Percentiles rank a stretch among this genome's conserved stretches.
phyloP scores from a whole-genome alignment of 2,888 invertebrate genomes.

The Seira musarum region DNA sequence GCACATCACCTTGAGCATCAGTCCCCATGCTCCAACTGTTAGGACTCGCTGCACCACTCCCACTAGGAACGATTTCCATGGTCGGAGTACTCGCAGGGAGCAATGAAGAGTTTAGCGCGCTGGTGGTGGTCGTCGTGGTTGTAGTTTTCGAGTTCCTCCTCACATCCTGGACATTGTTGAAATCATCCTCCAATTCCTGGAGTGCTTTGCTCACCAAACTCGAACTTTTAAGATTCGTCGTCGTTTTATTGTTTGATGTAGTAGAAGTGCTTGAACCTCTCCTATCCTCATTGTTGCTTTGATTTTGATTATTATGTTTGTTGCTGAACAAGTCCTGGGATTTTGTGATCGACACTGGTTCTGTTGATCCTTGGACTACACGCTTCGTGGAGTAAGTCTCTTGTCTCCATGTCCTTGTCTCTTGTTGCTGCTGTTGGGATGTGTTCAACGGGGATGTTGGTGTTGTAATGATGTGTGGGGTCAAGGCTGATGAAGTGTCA shows the following conservation, averaged over 20 bases:
- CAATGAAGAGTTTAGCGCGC: background rate
- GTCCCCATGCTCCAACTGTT: background rate
- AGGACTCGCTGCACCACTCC: background rate
- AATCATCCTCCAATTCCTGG: slow-evolving; percentile 25
- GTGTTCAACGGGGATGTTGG: background rate
- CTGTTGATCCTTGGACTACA: background rate
- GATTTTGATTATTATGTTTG: background rate
- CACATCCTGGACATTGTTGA: slow-evolving; percentile 1
- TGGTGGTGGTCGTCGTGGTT: background rate
- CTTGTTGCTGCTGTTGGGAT: slow-evolving; percentile 12
- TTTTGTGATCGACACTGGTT: slow-evolving; percentile 15
- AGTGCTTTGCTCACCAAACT: slow-evolving; percentile 34
- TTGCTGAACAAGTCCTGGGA: slow-evolving; percentile 40
- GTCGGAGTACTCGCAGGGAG: slow-evolving; percentile 2
- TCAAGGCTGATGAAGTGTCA: background rate
- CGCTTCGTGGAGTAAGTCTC: slow-evolving; percentile 24
- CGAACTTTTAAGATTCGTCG: background rate
- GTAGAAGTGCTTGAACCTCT: background rate
- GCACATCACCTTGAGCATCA: slow-evolving; percentile 16
- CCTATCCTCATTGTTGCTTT: slow-evolving; percentile 20
- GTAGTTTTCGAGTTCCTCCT: slow-evolving; percentile 22
- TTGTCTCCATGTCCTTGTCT: slow-evolving; percentile 11
- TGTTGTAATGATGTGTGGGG: background rate
- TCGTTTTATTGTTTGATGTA: slow-evolving; percentile 4
- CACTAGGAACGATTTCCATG: slow-evolving; percentile 29